A percentile compares a stretch with the other conserved stretches of the same genome.
These are phyloP conservation scores for Tipula vernalis DNA, from an alignment of 2,888 invertebrate genomes.

Conservation along the genomic window DNA sequence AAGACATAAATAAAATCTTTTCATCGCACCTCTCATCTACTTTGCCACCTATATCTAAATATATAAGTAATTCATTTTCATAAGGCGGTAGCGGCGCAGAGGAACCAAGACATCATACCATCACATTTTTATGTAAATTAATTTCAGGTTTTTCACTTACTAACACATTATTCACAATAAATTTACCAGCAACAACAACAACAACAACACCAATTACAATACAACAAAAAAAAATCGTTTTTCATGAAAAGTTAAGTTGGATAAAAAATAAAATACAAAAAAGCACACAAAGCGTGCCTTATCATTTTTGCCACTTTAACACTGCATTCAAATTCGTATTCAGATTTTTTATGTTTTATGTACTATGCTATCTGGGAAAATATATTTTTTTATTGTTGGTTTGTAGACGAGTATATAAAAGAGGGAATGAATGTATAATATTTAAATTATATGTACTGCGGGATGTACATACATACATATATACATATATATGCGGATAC, in stretches of 20 bases:
- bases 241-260: neutral
- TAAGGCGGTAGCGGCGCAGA: neutral
- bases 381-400: neutral
- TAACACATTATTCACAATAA: neutral
- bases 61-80: neutral
- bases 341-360: neutral
- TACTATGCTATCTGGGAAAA: neutral
- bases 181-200: neutral
- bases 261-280: neutral
- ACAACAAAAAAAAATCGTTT: neutral
- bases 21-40: neutral
- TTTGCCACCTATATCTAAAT: neutral
- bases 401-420: neutral
- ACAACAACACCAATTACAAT: neutral
- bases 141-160: conserved; percentile 4
- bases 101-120: neutral
- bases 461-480: neutral
- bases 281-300: conserved; percentile 19
- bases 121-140: neutral
- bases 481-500: too few relatives aligned
- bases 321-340: conserved; percentile 4
- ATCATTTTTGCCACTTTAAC: conserved; percentile 19
- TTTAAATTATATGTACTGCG: neutral
- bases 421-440: neutral
- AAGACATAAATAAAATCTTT: neutral